Conservation (phyloP, 2,888 invertebrate genomes). For the Andrena bicolor region DNA sequence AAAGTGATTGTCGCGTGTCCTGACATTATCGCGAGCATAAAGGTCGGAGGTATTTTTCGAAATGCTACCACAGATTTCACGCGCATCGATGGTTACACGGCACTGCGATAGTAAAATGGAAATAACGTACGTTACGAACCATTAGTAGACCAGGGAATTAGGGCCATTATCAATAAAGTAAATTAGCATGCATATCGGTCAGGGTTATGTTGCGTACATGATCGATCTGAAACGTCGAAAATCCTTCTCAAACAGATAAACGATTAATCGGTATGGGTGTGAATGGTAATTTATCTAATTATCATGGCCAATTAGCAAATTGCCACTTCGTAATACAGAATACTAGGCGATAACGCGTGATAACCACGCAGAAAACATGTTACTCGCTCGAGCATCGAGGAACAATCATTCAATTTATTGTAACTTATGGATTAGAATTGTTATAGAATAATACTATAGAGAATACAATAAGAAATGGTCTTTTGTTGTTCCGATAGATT, state of each 20-base stretch:
- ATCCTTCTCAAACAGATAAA: slow-evolving; percentile 27
- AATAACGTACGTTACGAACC: no score
- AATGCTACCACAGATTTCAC: slow-evolving; percentile 14
- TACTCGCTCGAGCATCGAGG: background rate
- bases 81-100: background rate
- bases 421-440: background rate
- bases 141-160: no score
- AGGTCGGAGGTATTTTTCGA: slow-evolving; percentile 40
- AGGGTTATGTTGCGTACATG: background rate
- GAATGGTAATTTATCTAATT: slow-evolving; percentile 48
- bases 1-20: slow-evolving; percentile 27
- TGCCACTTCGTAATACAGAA: slow-evolving; percentile 10
- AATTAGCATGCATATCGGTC: slow-evolving; percentile 6
- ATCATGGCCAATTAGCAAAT: slow-evolving; percentile 40
- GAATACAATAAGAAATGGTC: background rate
- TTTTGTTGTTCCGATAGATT: background rate
- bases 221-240: slow-evolving; percentile 3
- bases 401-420: background rate
- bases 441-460: no score
- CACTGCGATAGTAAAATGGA: background rate
- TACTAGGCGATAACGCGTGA: slow-evolving; percentile 3
- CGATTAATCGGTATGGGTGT: background rate
- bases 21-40: slow-evolving; percentile 54
- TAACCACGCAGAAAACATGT: background rate
- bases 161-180: background rate